Base-by-base conservation (phyloP, 2,888 invertebrate species). In the Oligia latruncula region DNA sequence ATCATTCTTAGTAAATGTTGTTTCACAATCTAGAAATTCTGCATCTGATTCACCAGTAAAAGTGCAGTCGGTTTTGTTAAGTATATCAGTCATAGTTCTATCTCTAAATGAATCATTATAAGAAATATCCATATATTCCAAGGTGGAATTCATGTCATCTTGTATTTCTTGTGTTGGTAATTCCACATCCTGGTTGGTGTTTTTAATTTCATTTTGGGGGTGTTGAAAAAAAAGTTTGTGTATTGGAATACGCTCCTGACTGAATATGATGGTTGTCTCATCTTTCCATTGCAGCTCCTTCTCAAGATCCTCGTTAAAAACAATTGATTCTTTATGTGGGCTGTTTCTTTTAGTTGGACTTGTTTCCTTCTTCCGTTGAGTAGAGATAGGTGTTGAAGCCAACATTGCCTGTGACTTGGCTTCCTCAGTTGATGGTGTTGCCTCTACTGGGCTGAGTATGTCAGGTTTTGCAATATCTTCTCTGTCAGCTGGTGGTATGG, bases 1-100 rank as follows among this genome's bases (percentile, higher is more conserved):
- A 73, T 93, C 93, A 90, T 91, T 92, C 84, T 94, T 94, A n/a
- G 92, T 93, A 82, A 96, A 93, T 87, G 95, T 95, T 74, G 95
- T 94, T 91, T 96, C 96, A 92, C 96, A 96, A 84, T 97, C 96
- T 64, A 95, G 88, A 94, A 96, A 96, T 83, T 96, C 96, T 90
- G 93, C 90, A 84, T 96, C 96, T 9, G 96, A 96, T 81, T 96
- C 96, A 55, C 82, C 80, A 73, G 88, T 79, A 82, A 86, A 81
- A 76, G 77, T 87, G 52, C 76, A 71, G 75, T 91, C 90, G 49
- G 65, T 83, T 81, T 86, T 89, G 43, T 86, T 85, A 40, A 90
- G 85, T 65, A 83, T 77, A 43, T 92, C 90, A 43, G 91, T 91
- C 40, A 93, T 86, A 73, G 93, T 93, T 85, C 87, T 93, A 74